Percentiles rank a stretch among this genome's conserved stretches.
Evolutionary conservation across 2,888 invertebrate genomes (phyloP).

Genomic region (Diploptera punctata): DNA sequence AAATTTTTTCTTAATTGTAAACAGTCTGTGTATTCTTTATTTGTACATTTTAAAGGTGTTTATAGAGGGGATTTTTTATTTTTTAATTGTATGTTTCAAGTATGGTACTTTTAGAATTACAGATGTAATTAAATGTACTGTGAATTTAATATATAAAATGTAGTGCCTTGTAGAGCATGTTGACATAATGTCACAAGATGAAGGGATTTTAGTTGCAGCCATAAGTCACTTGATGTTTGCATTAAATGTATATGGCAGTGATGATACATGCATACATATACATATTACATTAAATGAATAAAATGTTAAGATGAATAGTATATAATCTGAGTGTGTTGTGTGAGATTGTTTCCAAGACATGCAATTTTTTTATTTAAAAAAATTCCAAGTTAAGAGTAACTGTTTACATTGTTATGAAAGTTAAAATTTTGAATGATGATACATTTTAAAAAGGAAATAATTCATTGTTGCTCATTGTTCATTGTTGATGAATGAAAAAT

Average conservation of each 20-base stretch:
- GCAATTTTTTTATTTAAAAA: not conserved
- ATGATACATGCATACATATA: not conserved
- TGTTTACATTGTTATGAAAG: conserved; percentile 15
- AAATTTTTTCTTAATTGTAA: too few relatives aligned
- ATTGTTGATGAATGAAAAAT: conserved; percentile 25
- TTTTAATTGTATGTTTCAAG: too few relatives aligned
- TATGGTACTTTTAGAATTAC: too few relatives aligned
- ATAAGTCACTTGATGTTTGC: not conserved
- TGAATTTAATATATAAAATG: too few relatives aligned
- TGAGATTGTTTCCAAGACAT: conserved; percentile 16
- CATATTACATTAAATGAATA: not conserved
- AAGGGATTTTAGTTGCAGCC: conserved; percentile 10
- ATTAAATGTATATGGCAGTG: not conserved
- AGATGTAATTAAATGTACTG: too few relatives aligned
- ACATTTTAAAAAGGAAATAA: conserved; percentile 7
- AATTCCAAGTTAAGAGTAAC: not conserved
- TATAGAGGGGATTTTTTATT: too few relatives aligned
- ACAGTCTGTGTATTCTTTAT: too few relatives aligned
- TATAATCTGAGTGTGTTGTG: conserved; percentile 21
- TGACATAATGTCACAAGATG: not conserved
- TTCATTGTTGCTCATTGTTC: conserved; percentile 27
- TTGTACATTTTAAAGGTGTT: too few relatives aligned
- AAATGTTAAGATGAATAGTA: conserved; percentile 9
- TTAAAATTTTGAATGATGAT: not conserved
- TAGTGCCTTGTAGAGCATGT: conserved; percentile 7